A percentile compares a stretch with the other conserved stretches of the same genome.
These are phyloP conservation scores for Pocillopora damicornis DNA, from an alignment of 64 coral and sea anemone species.

Conservation along the genomic window DNA sequence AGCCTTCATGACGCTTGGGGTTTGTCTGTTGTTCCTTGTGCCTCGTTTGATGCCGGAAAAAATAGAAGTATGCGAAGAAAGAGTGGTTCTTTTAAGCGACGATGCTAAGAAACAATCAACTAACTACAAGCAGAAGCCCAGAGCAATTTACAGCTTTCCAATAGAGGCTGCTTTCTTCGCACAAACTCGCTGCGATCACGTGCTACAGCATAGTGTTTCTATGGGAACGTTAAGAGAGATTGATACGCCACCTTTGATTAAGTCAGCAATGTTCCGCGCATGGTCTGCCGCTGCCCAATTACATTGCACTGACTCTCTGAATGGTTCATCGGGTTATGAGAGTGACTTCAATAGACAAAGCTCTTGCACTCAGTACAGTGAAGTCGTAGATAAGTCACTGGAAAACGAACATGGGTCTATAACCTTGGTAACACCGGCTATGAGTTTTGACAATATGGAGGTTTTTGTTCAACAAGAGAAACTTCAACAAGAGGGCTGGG, in stretches of 20 bases:
- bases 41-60: slow-evolving; percentile 47
- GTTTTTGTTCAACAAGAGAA: not conserved
- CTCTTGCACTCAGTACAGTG: not conserved
- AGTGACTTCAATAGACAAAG: slow-evolving; percentile 4
- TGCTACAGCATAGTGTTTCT: slow-evolving; percentile 13
- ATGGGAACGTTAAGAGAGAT: not conserved
- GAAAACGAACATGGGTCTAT: not conserved
- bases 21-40: slow-evolving; percentile 61
- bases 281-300: slow-evolving; percentile 15
- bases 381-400: not conserved
- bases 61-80: slow-evolving; percentile 11
- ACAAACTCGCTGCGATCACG: not conserved
- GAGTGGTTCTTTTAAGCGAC: not conserved
- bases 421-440: slow-evolving; percentile 7
- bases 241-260: slow-evolving; percentile 12
- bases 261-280: slow-evolving; percentile 24
- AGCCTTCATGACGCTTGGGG: slow-evolving; percentile 55
- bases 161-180: slow-evolving; percentile 1
- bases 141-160: slow-evolving; percentile 2
- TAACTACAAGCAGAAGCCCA: not conserved
- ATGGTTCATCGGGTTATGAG: slow-evolving; percentile 16
- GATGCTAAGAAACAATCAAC: not conserved
- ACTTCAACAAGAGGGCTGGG: not conserved
- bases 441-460: slow-evolving; percentile 21
- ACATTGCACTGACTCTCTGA: slow-evolving; percentile 5